phyloP scores from a whole-genome alignment of 2,888 invertebrate genomes.

The Boloria euphrosyne region DNA sequence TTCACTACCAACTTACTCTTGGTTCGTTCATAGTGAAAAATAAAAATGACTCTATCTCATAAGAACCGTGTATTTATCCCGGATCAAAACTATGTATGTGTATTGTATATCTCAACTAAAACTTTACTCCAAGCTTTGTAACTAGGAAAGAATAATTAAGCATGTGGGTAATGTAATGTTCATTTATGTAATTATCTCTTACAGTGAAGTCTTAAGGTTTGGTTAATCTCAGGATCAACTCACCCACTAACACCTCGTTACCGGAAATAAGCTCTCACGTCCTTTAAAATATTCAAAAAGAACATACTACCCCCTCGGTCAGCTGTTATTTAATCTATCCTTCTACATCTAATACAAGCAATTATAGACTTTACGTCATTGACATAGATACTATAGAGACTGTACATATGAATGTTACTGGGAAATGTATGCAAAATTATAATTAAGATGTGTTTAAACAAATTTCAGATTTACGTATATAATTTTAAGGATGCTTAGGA shows the following conservation, averaged over 20 bases:
- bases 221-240: conserved; percentile 16
- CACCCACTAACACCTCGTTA: conserved; percentile 25
- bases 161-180: not conserved
- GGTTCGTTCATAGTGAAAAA: too few relatives aligned
- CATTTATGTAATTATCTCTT: not conserved
- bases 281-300: conserved; percentile 26
- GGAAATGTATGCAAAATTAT: conserved; percentile 15
- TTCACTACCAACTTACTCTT: too few relatives aligned
- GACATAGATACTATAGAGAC: not conserved
- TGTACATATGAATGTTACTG: not conserved
- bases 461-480: conserved; percentile 1
- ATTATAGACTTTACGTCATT: not conserved
- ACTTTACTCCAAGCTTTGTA: not conserved
- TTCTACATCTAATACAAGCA: not conserved
- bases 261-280: conserved; percentile 24
- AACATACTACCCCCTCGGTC: conserved; percentile 16
- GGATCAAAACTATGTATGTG: too few relatives aligned
- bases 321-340: not conserved
- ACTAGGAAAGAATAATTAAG: not conserved
- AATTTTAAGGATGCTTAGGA: conserved; percentile 5
- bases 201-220: not conserved
- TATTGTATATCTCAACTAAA: not conserved
- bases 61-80: too few relatives aligned
- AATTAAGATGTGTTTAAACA: not conserved
- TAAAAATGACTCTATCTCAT: too few relatives aligned